Conservation (phyloP, 1,140 invertebrate species). For the Tetranychus urticae region DNA sequence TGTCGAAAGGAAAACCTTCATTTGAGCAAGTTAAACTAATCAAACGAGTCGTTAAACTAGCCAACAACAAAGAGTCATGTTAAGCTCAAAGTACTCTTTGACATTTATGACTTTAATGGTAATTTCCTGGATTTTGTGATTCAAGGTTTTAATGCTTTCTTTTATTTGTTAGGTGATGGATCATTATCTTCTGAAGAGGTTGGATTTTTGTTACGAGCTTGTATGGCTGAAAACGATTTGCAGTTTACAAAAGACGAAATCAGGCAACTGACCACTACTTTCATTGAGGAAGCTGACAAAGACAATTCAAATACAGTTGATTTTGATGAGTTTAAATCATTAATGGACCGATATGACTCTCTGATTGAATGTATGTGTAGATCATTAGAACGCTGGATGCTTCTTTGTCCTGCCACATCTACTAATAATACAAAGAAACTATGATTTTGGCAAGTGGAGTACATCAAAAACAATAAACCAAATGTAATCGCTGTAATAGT, state of each 20-base stretch:
- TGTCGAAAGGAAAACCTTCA: too few species aligned
- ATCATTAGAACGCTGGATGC: neutral
- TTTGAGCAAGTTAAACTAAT: too few species aligned
- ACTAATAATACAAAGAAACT: neutral
- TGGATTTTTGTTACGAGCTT: too few species aligned
- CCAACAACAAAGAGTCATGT: too few species aligned
- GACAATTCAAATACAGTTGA: neutral
- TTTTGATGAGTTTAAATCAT: neutral
- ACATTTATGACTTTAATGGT: too few species aligned
- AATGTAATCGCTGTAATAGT: constrained; percentile 62
- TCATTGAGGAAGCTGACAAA: neutral
- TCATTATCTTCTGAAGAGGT: too few species aligned
- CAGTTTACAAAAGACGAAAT: neutral
- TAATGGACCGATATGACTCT: neutral
- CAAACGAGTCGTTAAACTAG: too few species aligned
- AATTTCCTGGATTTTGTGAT: too few species aligned
- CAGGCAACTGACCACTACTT: neutral
- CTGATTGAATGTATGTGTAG: neutral
- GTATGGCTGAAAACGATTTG: too few species aligned
- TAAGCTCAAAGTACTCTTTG: too few species aligned
- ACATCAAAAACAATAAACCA: constrained; percentile 26
- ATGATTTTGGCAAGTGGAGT: neutral
- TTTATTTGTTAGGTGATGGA: too few species aligned
- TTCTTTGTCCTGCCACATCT: neutral
- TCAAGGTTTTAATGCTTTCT: too few species aligned